Conservation (phyloP, 2,888 invertebrate species). For the Drosophila formosana region DNA sequence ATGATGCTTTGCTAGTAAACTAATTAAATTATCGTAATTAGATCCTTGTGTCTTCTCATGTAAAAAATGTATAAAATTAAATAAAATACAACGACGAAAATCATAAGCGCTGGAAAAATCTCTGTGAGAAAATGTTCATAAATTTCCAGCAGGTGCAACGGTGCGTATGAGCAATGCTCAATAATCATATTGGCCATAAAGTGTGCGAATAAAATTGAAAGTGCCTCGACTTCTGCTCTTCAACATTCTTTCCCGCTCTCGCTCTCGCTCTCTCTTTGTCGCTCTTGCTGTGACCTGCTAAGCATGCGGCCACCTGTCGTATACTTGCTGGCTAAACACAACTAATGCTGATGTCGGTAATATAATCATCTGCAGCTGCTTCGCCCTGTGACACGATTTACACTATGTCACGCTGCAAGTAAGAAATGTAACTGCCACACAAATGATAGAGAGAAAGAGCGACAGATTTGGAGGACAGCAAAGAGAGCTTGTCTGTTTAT, state of each 20-base stretch:
- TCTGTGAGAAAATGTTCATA: background rate
- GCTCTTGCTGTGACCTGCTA: conserved; percentile 13
- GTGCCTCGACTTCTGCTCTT: conserved; percentile 43
- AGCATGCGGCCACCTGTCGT: conserved; percentile 58
- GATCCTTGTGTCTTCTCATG: conserved; percentile 58
- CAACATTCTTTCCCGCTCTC: background rate
- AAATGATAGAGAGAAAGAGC: background rate
- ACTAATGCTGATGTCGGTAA: conserved; percentile 60
- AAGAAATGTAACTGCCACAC: background rate
- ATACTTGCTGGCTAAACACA: conserved; percentile 33
- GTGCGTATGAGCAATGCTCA: conserved; percentile 71
- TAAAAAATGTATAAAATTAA: conserved; percentile 48
- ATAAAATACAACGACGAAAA: conserved; percentile 12
- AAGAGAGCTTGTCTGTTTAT: conserved; percentile 36
- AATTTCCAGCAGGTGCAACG: conserved; percentile 45
- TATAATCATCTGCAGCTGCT: conserved; percentile 60
- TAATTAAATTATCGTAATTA: conserved; percentile 71
- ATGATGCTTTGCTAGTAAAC: conserved; percentile 68
- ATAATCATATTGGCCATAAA: conserved; percentile 62
- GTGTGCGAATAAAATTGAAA: conserved; percentile 74
- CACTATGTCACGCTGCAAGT: conserved; percentile 51
- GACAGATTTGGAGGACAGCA: background rate
- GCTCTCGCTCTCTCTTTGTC: background rate
- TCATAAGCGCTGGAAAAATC: background rate
- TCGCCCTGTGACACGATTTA: conserved; percentile 56